Base-by-base conservation (phyloP, 2,797 vertebrate genomes). In the Cyclopterus lumpus region DNA sequence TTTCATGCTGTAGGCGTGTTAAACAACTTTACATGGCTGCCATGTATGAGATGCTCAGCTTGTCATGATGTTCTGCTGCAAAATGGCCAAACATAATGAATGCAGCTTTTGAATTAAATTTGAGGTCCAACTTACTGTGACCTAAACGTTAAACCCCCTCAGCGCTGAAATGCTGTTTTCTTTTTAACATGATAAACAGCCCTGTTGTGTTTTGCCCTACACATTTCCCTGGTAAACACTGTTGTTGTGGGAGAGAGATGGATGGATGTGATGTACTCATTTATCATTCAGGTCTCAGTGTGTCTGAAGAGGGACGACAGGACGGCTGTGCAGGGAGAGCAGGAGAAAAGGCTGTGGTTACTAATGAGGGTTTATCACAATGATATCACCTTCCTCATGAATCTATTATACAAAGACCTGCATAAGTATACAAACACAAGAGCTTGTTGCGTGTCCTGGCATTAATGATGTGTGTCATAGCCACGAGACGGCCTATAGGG, bases 211-310 rank as follows among this genome's bases (percentile, higher is more conserved):
- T 57, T 28, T 28, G 40, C 26, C 48, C 30, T 32, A 30, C 67
- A 26, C 71, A 72, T 60, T 54, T 65, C 61, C 49, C 71, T 22
- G 48, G 66, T 83, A 83, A 86, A 87, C 86, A 77, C 59, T 54
- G 82, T 18, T 74, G 78, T 51, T 67, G 61, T 75, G 77, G 24
- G 70, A 40, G 63, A 53, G 81, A 86, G 75, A 87, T 28, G 73
- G 84, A 87, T 69, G 82, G 75, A 83, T 79, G 58, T 71, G 90
- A 88, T 79, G 80, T 79, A 60, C 67, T 72, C 74, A 81, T 93
- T 93, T 86, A 86, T 93, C 89, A 93, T 94, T 92, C 89, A 91
- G 75, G 58, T 75, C 75, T 77, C 67, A 65, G 85, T 61, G 79
- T 75, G 87, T 85, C 84, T 89, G 79, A 80, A 80, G 86, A 84